phyloP scores from a whole-genome alignment of 2,797 vertebrate genomes.

The Oreortyx pictus region DNA sequence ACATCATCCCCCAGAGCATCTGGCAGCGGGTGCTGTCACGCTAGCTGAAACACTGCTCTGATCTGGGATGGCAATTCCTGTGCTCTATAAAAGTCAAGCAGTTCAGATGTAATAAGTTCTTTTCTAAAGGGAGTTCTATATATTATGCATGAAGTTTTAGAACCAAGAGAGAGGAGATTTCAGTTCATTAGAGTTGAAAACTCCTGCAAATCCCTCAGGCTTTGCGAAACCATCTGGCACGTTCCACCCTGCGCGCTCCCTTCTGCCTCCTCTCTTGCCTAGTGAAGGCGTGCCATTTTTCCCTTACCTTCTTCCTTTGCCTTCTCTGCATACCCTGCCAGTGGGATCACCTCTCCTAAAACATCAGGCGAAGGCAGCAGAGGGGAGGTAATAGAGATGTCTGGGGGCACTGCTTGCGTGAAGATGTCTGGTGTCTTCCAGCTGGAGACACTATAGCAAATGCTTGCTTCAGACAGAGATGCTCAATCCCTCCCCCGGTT shows the following conservation, averaged over 20 bases:
- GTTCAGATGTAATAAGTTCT: conserved; percentile 55
- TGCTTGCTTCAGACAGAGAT: neutral
- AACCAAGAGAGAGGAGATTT: conserved; percentile 60
- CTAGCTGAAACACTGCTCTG: neutral
- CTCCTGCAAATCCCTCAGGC: conserved; percentile 66
- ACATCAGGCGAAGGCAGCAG: neutral
- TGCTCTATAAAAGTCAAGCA: conserved; percentile 31
- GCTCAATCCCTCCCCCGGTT: neutral
- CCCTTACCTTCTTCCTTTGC: neutral
- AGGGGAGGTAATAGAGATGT: neutral
- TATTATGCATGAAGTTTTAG: conserved; percentile 73
- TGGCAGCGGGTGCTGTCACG: neutral
- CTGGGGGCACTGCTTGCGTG: neutral
- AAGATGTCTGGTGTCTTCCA: neutral
- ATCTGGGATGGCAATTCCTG: conserved; percentile 27
- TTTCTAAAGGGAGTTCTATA: conserved; percentile 53
- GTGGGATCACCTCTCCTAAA: neutral
- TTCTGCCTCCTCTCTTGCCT: conserved; percentile 39
- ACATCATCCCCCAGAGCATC: neutral
- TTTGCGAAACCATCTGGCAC: conserved; percentile 67
- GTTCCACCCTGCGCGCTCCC: neutral
- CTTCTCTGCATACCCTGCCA: neutral
- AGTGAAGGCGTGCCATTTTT: neutral
- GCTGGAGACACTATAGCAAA: neutral
- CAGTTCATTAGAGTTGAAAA: conserved; percentile 73